Base-by-base conservation (phyloP, 2,113 vertebrate species). In the Isichthys henryi region DNA sequence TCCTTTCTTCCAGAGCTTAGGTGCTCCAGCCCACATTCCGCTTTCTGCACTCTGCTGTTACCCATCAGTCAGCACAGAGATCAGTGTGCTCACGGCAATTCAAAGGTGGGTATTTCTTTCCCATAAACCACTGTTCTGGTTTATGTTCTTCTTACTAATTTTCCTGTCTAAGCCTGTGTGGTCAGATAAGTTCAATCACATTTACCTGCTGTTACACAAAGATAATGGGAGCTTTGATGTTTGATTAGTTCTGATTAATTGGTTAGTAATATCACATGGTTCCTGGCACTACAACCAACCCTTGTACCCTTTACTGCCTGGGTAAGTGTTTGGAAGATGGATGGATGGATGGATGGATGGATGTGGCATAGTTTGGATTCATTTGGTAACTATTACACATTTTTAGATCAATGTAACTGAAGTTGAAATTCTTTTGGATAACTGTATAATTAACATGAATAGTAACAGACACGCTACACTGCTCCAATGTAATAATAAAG, bases 21-120 rank as follows among this genome's bases (percentile, higher is more conserved):
- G 97, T 97, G 98, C 99, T 99, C 97, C 98, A 97, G 96, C 97
- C 97, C 97, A 97, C 97, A 98, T 98, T 98, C 97, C 98, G 97
- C 96, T 95, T 98, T 97, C 97, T 95, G 97, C 96, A 97, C 97
- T 97, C 96, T 97, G 97, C 97, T 97, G 98, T 99, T 98, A 99
- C 97, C 98, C 98, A 98, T 99, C 98, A 99, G 98, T 97, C 97
- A 98, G 96, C 95, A 92, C 94, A 95, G 96, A 96, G 95, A 97
- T 97, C 96, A 88, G 95, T 96, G 96, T 96, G 96, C 96, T 96
- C 95, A 95, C 95, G 95, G 94, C 96, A 96, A 96, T 97, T 96
- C 93, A 96, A 95, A 96, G 96, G 96, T 95, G 95, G 92, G 96
- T 96, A 94, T 96, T 94, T 95, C 95, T 95, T 96, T 96, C 96